Base-by-base conservation (phyloP, 2,113 vertebrate genomes). In the Periophthalmodon schlosseri region DNA sequence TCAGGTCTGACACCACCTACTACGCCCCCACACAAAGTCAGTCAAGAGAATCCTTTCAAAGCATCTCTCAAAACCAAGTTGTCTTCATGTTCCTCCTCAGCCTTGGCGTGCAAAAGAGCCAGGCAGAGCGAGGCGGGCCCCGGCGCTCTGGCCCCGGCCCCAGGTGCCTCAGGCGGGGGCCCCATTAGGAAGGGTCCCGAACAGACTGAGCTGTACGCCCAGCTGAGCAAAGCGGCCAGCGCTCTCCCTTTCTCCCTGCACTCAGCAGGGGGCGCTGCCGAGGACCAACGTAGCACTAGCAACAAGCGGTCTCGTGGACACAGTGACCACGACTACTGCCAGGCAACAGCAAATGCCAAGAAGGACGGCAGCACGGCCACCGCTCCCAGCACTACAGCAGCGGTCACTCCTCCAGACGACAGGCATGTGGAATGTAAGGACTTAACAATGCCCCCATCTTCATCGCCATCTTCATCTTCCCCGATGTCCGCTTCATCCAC, bases 21-120 rank as follows among this genome's bases (percentile, higher is more conserved):
- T 23, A 99, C 98, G 94, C 98, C 98, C 95, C 98, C 97, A 95
- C 97, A 99, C 92, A 99, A 99, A 96, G 93, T 95, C 94, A 99
- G 96, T 94, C 97, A 97, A 95, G 98, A 99, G 95, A 98, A 96
- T 93, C 96, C 96, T 95, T 99, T 99, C 84, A 96, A 96, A 95
- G 94, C 95, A 95, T 97, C 95, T 93, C 94, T 96, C 87, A 98
- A 97, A 94, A 95, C 83, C 93, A 98, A 97, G 95, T 95, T 96
- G 95, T 95, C 96, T 92, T 95, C 97, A 93, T 98, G 96, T 93
- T 96, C 96, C 93, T 95, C 96, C 88, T 93, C 94, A 81, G 94
- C 94, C 93, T 94, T 95, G 90, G 95, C 94, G 78, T 92, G 93
- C 78, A 97, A 98, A 94, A 96, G 96, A 93, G 94, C 95, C 91